A percentile compares a stretch with the other conserved stretches of the same genome.
These are phyloP conservation scores for Neomonachus schauinslandi DNA, from an alignment of 2,113 vertebrate species.

Conservation along the genomic window DNA sequence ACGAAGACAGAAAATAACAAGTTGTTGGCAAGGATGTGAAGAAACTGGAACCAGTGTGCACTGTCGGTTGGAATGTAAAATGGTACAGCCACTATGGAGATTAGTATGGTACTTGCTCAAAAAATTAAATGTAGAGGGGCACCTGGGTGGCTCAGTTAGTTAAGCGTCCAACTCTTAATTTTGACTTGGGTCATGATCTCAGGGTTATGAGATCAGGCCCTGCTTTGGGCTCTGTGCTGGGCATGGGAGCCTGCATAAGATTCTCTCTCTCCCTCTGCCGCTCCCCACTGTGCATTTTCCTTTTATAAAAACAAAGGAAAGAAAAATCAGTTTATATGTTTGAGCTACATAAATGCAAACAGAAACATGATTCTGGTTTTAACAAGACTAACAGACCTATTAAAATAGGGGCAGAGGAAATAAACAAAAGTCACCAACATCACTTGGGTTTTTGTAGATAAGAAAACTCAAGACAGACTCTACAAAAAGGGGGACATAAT, in stretches of 20 bases:
- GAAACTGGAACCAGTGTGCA: background rate
- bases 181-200: background rate
- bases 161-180: background rate
- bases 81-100: background rate
- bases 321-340: background rate
- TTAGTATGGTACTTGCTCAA: background rate
- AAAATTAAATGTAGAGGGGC: background rate
- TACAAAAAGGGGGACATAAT: background rate
- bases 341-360: background rate
- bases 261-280: background rate
- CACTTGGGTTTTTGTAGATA: background rate
- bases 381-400: background rate
- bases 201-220: background rate
- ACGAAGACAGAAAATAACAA: background rate
- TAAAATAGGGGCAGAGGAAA: conserved; percentile 28
- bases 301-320: background rate
- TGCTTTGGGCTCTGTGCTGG: background rate
- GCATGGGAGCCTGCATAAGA: background rate
- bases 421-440: conserved; percentile 8
- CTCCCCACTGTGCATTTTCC: background rate
- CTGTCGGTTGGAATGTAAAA: background rate
- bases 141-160: background rate
- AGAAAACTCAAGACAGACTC: background rate
- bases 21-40: background rate
- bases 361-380: conserved; percentile 37